phyloP scores from a whole-genome alignment of 1,140 invertebrate species.

The Nephila pilipes region DNA sequence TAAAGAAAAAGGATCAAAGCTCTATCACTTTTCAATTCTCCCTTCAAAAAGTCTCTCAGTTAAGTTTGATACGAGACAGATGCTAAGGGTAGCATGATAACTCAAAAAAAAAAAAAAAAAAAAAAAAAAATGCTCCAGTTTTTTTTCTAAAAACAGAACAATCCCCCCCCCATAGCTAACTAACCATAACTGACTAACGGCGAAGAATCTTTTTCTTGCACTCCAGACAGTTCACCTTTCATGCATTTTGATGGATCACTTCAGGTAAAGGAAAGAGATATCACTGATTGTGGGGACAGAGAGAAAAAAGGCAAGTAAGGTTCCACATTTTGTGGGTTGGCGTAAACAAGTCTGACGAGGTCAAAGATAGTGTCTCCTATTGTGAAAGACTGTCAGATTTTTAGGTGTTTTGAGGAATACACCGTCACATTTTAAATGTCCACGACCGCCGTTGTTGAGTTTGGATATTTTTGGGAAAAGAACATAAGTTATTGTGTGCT shows the following conservation, averaged over 20 bases:
- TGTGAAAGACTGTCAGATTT: neutral
- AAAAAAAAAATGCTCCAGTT: too few species aligned
- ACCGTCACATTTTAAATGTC: neutral
- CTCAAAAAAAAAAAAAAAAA: neutral
- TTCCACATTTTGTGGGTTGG: neutral
- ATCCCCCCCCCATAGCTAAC: neutral
- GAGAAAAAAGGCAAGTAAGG: neutral
- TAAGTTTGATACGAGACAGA: neutral
- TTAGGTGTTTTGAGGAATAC: neutral
- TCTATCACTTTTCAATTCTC: neutral
- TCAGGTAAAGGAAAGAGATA: conserved; percentile 26
- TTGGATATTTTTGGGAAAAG: too few species aligned
- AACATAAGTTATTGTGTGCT: too few species aligned
- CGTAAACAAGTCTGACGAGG: conserved; percentile 32
- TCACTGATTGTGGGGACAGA: neutral
- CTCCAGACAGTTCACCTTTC: conserved; percentile 23
- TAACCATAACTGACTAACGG: conserved; percentile 20
- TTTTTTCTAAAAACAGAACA: too few species aligned
- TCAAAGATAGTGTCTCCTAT: conserved; percentile 27
- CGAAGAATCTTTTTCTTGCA: neutral
- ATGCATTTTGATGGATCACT: conserved; percentile 20
- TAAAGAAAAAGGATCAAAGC: neutral
- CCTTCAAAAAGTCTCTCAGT: neutral
- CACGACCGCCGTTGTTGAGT: too few species aligned
- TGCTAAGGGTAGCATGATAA: neutral